These are phyloP conservation scores for Griposia aprilina DNA, from an alignment of 2,888 invertebrate genomes.

Conservation along the genomic window DNA sequence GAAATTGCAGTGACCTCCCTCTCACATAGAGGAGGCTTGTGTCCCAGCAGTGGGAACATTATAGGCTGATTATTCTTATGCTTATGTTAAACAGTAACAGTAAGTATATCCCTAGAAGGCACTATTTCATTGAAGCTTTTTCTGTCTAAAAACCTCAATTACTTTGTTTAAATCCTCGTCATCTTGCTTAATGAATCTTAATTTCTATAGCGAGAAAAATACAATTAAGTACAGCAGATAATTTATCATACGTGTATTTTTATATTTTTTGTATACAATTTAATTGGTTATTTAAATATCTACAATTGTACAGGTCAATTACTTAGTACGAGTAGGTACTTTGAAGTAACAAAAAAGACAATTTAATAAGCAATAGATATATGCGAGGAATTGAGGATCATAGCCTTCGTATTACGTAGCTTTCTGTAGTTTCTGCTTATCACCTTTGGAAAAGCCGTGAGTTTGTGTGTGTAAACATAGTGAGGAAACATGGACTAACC, in stretches of 20 bases:
- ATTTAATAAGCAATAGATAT: background rate
- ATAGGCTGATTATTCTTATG: too few species aligned
- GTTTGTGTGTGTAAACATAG: too few species aligned
- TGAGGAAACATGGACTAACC: too few species aligned
- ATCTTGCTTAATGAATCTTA: constrained; percentile 24
- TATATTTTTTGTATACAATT: background rate
- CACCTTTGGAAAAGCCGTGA: too few species aligned
- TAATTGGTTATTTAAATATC: constrained; percentile 15
- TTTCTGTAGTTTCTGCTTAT: background rate
- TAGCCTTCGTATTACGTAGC: background rate
- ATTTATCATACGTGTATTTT: background rate
- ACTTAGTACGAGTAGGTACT: background rate
- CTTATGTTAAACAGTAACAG: too few species aligned
- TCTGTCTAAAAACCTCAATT: background rate
- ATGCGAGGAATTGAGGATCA: background rate
- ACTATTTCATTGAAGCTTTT: background rate
- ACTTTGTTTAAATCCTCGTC: constrained; percentile 13
- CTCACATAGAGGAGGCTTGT: too few species aligned
- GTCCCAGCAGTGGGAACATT: too few species aligned
- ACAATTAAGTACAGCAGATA: constrained; percentile 9
- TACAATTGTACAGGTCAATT: background rate
- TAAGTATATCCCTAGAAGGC: background rate
- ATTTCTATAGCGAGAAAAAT: constrained; percentile 26
- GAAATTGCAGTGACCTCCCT: too few species aligned
- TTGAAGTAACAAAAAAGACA: background rate